Percentiles rank a stretch among this genome's conserved stretches.
These are phyloP conservation scores for Ennomos fuscantarius DNA, from an alignment of 2,888 invertebrate species.

Conservation along the genomic window DNA sequence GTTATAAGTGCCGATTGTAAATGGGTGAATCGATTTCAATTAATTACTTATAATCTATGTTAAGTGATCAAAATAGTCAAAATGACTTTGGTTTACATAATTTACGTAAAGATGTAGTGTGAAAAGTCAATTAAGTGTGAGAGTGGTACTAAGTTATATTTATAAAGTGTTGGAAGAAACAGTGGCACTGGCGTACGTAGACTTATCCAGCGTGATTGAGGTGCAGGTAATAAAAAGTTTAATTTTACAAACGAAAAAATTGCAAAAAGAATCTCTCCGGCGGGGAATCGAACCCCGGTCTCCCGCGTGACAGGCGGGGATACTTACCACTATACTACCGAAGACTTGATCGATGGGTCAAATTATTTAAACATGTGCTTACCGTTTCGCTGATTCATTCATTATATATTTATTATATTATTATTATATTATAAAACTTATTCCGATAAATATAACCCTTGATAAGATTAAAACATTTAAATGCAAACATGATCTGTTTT, in stretches of 20 bases:
- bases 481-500: no score
- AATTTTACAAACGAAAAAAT: neutral
- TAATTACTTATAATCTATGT: conserved; percentile 9
- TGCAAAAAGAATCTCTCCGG: conserved; percentile 67
- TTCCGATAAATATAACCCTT: no score
- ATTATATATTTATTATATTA: no score
- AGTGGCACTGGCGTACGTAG: conserved; percentile 90
- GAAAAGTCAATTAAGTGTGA: conserved; percentile 8
- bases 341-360: conserved; percentile 45
- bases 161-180: conserved; percentile 66
- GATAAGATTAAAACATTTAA: no score
- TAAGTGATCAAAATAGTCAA: conserved; percentile 5
- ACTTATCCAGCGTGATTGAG: conserved; percentile 90
- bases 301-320: conserved; percentile 86
- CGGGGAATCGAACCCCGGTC: conserved; percentile 86
- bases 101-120: conserved; percentile 20
- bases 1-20: conserved; percentile 29
- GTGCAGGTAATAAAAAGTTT: conserved; percentile 85
- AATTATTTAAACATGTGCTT: conserved; percentile 17
- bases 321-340: conserved; percentile 86
- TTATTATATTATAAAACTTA: no score
- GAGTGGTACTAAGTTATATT: conserved; percentile 38
- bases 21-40: conserved; percentile 11
- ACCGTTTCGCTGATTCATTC: no score
- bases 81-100: conserved; percentile 1